Conservation (phyloP, 2,797 vertebrate genomes). For the Ispidina lecontei region DNA sequence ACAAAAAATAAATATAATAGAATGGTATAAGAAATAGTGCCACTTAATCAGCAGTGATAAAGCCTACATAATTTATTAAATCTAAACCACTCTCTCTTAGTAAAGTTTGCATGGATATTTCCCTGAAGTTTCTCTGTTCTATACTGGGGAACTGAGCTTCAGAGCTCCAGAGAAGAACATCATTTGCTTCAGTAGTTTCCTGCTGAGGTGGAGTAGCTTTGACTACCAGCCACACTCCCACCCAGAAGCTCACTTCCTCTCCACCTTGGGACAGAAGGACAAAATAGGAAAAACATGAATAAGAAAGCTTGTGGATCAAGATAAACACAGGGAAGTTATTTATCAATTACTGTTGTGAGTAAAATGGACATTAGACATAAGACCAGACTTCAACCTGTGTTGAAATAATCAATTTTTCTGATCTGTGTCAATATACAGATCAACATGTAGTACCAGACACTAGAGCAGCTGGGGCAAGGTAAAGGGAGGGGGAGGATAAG, state of each 20-base stretch:
- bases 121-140: neutral
- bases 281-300: neutral
- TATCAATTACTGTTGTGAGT: neutral
- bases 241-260: neutral
- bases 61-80: neutral
- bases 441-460: neutral
- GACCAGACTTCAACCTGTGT: too few species aligned
- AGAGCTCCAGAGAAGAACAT: neutral
- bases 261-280: neutral
- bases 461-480: neutral
- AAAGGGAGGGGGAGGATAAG: neutral
- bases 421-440: neutral
- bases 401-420: neutral
- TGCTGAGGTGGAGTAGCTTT: neutral
- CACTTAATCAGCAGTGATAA: neutral
- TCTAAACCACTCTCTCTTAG: neutral
- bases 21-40: neutral
- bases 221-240: neutral
- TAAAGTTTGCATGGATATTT: neutral
- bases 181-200: neutral
- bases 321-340: neutral
- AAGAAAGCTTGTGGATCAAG: neutral
- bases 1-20: neutral
- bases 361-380: neutral
- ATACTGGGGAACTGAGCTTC: neutral